Conservation (phyloP, 2,113 vertebrate species). For the Crotalus tigris region DNA sequence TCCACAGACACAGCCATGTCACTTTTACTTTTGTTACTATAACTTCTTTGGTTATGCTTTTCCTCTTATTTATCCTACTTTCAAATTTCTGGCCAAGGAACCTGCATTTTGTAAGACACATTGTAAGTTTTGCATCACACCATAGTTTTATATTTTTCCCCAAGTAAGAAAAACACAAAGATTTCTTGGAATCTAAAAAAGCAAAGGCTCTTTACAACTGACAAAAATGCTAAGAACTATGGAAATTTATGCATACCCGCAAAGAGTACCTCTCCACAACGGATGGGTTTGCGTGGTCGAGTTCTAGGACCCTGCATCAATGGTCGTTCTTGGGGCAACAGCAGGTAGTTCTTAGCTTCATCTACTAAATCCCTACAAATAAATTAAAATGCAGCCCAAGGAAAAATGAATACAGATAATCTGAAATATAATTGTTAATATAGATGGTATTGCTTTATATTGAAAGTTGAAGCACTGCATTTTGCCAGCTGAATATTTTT, state of each 20-base stretch:
- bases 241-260: constrained; percentile 75
- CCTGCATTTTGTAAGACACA: background rate
- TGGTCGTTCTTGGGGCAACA: constrained; percentile 94
- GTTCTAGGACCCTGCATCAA: constrained; percentile 97
- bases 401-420: background rate
- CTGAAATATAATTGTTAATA: background rate
- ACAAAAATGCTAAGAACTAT: background rate
- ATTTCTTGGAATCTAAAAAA: background rate
- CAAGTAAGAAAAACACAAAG: background rate
- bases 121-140: background rate
- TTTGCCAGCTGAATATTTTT: background rate
- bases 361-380: constrained; percentile 90
- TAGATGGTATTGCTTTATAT: background rate
- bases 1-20: background rate
- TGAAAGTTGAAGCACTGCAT: background rate
- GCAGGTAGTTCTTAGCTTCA: constrained; percentile 97
- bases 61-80: background rate
- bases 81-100: background rate
- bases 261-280: constrained; percentile 97
- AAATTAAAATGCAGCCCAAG: constrained; percentile 3
- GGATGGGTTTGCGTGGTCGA: constrained; percentile 92
- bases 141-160: background rate
- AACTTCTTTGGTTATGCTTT: background rate
- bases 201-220: background rate
- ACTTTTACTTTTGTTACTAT: background rate